Percentiles rank a stretch among this genome's conserved stretches.
Conservation (phyloP, 2,797 vertebrate genomes). For the Urophycis tenuis region DNA sequence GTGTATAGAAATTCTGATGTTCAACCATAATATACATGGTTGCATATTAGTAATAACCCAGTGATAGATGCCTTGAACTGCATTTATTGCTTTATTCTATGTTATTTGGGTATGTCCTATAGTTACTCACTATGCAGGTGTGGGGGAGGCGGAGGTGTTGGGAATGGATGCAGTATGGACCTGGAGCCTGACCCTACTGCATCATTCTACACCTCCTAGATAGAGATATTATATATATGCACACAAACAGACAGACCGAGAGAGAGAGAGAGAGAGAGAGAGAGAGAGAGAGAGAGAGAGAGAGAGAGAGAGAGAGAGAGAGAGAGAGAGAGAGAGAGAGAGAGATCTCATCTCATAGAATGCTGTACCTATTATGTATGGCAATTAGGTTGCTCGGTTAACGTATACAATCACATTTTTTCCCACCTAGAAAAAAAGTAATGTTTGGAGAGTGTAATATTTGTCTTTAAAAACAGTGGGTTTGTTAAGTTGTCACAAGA, state of each 20-base stretch:
- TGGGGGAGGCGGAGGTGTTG: not conserved
- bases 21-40: not conserved
- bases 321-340: no score
- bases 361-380: not conserved
- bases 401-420: not conserved
- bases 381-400: not conserved
- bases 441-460: not conserved
- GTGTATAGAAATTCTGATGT: not conserved
- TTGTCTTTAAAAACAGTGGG: not conserved
- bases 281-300: no score
- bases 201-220: not conserved
- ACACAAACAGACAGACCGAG: no score
- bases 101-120: not conserved
- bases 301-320: no score
- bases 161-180: not conserved
- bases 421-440: not conserved
- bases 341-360: no score
- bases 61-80: not conserved
- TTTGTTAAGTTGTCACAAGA: not conserved
- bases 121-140: not conserved
- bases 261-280: no score
- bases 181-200: not conserved
- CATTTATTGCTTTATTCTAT: not conserved
- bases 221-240: not conserved
- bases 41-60: not conserved